These are phyloP conservation scores for Malacoraja senta DNA, from an alignment of 2,797 vertebrate genomes.

Conservation along the genomic window DNA sequence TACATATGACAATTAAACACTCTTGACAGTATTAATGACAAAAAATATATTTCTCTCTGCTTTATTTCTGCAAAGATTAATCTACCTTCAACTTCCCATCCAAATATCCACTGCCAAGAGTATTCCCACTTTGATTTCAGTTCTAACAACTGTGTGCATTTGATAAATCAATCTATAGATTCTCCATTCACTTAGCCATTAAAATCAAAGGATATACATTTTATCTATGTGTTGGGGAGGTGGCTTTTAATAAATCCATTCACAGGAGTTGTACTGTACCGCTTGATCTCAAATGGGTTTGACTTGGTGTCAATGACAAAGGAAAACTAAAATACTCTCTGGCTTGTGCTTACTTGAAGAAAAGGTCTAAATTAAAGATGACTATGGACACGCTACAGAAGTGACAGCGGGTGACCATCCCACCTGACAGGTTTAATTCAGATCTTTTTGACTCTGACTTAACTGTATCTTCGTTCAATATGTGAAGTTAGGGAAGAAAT, in stretches of 20 bases:
- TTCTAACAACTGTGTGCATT: background rate
- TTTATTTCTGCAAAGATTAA: background rate
- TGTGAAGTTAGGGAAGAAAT: too few relatives aligned
- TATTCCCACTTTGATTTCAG: background rate
- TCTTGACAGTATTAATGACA: too few relatives aligned
- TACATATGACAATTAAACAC: too few relatives aligned
- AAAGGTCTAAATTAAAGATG: background rate
- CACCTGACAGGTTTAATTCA: background rate
- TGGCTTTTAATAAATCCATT: background rate
- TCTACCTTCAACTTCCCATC: background rate
- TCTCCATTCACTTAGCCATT: background rate
- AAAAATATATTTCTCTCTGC: too few relatives aligned
- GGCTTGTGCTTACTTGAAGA: background rate
- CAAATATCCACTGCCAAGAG: background rate
- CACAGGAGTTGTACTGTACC: background rate
- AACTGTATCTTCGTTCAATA: too few relatives aligned
- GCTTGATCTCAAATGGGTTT: too few relatives aligned
- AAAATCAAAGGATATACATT: background rate
- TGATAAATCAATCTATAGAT: background rate
- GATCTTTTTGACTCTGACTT: background rate
- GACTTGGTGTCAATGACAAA: background rate
- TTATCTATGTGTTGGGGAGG: background rate
- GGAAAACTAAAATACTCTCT: background rate
- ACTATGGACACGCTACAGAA: background rate
- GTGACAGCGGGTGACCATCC: background rate